phyloP scores from a whole-genome alignment of 2,797 vertebrate species.

The Poeciliopsis presidionis region DNA sequence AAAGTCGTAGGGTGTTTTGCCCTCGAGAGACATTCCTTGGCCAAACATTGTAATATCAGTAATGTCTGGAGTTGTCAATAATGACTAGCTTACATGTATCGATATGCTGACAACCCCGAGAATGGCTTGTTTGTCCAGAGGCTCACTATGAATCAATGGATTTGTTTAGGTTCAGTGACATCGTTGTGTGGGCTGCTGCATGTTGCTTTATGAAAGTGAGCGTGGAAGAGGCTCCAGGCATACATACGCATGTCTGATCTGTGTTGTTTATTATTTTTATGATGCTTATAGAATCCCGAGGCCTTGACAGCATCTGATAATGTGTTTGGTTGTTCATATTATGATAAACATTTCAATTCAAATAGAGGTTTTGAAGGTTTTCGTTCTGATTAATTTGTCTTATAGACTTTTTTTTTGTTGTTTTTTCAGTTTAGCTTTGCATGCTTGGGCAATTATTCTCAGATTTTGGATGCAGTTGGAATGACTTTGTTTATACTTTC shows the following conservation, averaged over 20 bases:
- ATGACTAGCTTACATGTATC: conserved; percentile 61
- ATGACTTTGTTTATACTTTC: neutral
- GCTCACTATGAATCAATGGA: conserved; percentile 73
- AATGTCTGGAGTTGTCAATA: conserved; percentile 50
- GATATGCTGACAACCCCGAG: conserved; percentile 71
- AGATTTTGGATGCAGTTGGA: neutral
- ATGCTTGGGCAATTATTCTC: neutral
- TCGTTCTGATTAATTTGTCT: neutral
- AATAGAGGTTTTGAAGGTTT: neutral
- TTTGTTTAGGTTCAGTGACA: conserved; percentile 59
- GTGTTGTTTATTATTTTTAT: neutral
- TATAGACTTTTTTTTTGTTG: neutral
- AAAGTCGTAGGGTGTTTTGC: conserved; percentile 16
- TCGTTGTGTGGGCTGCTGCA: conserved; percentile 48
- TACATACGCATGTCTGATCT: neutral
- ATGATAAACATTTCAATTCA: neutral
- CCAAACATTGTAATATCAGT: conserved; percentile 57
- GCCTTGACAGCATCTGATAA: neutral
- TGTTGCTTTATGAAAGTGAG: neutral
- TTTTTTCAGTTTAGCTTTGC: neutral
- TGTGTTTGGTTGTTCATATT: neutral
- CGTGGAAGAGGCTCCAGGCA: neutral
- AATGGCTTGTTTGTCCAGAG: conserved; percentile 73
- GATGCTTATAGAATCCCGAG: neutral
- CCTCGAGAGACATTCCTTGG: conserved; percentile 41